Evolutionary conservation across 2,888 invertebrate species (phyloP).

Genomic region (Epinotia demarniana): DNA sequence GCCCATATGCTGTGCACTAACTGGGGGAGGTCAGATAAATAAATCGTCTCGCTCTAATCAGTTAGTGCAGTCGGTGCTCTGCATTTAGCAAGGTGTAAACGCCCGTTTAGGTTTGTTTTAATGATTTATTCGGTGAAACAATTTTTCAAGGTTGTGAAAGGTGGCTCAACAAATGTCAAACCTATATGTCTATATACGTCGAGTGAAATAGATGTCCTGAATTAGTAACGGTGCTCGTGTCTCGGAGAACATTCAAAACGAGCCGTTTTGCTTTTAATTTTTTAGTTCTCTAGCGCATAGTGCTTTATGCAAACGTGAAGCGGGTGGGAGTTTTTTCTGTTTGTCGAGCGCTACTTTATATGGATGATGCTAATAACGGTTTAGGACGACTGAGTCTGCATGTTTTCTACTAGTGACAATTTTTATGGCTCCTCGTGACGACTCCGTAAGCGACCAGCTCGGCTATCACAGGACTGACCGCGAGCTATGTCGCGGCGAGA

Average conservation of each 20-base stretch:
- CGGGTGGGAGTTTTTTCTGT: background rate
- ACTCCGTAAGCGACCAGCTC: no score
- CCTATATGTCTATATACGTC: background rate
- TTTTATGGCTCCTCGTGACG: background rate
- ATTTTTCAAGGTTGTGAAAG: no score
- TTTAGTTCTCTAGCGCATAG: background rate
- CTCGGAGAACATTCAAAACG: slow-evolving; percentile 9
- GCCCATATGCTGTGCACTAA: no score
- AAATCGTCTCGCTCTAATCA: no score
- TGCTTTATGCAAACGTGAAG: background rate
- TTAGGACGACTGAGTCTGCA: background rate
- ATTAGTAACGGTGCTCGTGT: slow-evolving; percentile 32
- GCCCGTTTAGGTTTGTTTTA: no score
- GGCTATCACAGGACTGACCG: no score
- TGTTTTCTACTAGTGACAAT: background rate
- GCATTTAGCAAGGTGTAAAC: no score
- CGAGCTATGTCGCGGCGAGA: no score
- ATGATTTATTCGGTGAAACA: no score
- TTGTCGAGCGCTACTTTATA: background rate
- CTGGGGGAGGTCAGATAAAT: no score
- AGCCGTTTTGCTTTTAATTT: slow-evolving; percentile 20
- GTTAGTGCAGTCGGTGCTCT: no score
- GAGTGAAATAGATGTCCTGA: slow-evolving; percentile 10
- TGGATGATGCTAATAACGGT: background rate
- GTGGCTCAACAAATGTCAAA: background rate